Evolutionary conservation across 2,113 vertebrate species (phyloP), one percentile per base, ranked within the genome.

Genomic region (Podarcis cretensis): DNA sequence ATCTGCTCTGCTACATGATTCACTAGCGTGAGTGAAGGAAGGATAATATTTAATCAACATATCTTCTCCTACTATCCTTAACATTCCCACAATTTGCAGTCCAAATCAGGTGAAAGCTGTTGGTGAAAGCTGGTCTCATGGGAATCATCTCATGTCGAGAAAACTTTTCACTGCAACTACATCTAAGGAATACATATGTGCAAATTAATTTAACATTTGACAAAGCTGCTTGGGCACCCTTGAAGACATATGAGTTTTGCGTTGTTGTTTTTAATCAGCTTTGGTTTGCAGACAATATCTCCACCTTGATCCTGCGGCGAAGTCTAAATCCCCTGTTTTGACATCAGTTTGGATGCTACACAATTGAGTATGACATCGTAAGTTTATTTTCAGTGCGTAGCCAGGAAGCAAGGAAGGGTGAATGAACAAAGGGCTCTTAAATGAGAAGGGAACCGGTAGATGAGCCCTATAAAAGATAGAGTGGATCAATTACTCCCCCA

Each of bases 321-420:
- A 81, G 66, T 37, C 66, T 87, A 87, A 87, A 87, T 87, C 86
- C 66, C 43, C 20, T 81, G 86, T 87, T 87, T 87, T 87, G 86
- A 87, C 78, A 81, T 81, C 78, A 73, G 43, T 37, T 87, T 32
- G 77, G 48, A 73, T 71, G 77, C 66, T 37, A 30, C 43, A 87
- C 86, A 81, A 87, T 87, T 87, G 77, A 87, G 43, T 35, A 59
- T 87, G 66, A 73, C 32, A 81, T 81, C 43, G 35, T 37, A 30
- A 27, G 30, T 63, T 57, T 87, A 69, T 87, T 87, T 81, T 57
- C 48, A 59, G 25, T 30, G n/a, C 43, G 81, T 12, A 69, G 8
- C 43, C 74, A 87, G 86, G 86, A 87, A 87, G 54, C n/a, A 71
- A 75, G 32, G 32, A 77, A 74, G 10, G 2, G 40, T 59, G 57